Evolutionary conservation across 2,113 vertebrate species (phyloP).

Genomic region (Regulus satrapa): DNA sequence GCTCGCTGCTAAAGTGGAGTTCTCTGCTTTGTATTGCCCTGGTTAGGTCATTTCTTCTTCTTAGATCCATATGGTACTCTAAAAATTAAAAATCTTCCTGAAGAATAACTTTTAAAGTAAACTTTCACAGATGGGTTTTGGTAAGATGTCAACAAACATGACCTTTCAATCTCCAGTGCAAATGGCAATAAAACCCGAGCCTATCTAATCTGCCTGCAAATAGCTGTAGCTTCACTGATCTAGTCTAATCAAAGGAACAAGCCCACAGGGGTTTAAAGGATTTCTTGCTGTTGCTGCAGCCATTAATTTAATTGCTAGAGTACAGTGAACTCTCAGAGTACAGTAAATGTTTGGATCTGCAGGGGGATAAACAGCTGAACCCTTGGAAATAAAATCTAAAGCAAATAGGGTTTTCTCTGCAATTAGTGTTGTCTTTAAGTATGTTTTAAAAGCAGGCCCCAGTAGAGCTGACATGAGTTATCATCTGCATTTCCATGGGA

Average conservation of each 20-base stretch:
- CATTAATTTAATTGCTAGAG: conserved; percentile 77
- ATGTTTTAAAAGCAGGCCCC: conserved; percentile 12
- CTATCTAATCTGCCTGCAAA: conserved; percentile 73
- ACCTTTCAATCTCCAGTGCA: conserved; percentile 66
- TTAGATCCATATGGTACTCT: conserved; percentile 12
- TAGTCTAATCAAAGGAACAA: conserved; percentile 75
- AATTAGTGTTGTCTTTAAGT: conserved; percentile 63
- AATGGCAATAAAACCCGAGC: conserved; percentile 54
- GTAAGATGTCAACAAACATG: conserved; percentile 61
- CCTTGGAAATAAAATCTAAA: conserved; percentile 35
- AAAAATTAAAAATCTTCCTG: conserved; percentile 46
- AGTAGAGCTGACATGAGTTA: conserved; percentile 14
- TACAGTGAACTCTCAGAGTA: conserved; percentile 63
- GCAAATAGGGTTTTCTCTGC: conserved; percentile 54
- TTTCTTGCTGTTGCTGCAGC: conserved; percentile 57
- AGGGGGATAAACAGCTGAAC: conserved; percentile 63
- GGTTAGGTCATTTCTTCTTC: background rate
- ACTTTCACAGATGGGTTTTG: conserved; percentile 58
- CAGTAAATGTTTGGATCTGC: conserved; percentile 66
- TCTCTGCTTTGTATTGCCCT: background rate
- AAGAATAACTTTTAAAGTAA: conserved; percentile 58
- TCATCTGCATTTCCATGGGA: background rate
- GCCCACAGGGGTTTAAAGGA: conserved; percentile 69
- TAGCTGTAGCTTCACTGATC: conserved; percentile 71
- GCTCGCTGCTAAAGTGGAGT: background rate